Evolutionary conservation across 2,888 invertebrate species (phyloP).

Genomic region (Caenorhabditis sp.): DNA sequence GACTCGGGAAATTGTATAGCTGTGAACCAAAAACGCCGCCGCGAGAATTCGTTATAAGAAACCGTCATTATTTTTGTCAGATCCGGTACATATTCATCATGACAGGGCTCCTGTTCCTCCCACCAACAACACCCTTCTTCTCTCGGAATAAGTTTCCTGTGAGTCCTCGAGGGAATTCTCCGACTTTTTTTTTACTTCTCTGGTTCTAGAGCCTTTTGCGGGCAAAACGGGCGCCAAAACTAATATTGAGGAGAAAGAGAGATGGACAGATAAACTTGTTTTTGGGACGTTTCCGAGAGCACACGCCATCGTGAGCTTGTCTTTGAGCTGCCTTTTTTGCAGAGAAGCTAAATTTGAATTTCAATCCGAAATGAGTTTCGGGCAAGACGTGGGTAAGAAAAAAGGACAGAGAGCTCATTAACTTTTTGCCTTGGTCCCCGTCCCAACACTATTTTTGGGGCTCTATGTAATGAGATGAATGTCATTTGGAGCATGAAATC

Average conservation of each 20-base stretch:
- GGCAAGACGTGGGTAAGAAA: neutral
- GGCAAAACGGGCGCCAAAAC: constrained; percentile 56
- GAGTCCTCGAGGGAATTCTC: constrained; percentile 43
- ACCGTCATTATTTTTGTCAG: constrained; percentile 47
- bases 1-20: constrained; percentile 41
- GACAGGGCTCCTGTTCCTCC: constrained; percentile 37
- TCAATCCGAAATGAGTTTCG: constrained; percentile 37
- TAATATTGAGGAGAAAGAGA: constrained; percentile 62
- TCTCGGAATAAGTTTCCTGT: constrained; percentile 50
- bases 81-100: constrained; percentile 58
- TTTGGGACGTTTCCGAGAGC: constrained; percentile 61
- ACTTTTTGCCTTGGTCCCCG: constrained; percentile 33
- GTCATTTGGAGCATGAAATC: constrained; percentile 50
- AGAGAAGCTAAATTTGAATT: constrained; percentile 46
- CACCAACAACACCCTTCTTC: constrained; percentile 4
- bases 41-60: neutral
- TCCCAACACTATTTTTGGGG: neutral
- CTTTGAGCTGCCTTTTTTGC: constrained; percentile 19
- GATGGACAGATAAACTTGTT: constrained; percentile 66
- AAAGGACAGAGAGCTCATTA: constrained; percentile 36
- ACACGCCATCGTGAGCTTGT: constrained; percentile 41
- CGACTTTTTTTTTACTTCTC: neutral
- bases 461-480: constrained; percentile 49
- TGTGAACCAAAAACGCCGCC: constrained; percentile 2
- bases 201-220: constrained; percentile 17